Base-by-base conservation (phyloP, 2,888 invertebrate genomes). In the Aquatica leii region DNA sequence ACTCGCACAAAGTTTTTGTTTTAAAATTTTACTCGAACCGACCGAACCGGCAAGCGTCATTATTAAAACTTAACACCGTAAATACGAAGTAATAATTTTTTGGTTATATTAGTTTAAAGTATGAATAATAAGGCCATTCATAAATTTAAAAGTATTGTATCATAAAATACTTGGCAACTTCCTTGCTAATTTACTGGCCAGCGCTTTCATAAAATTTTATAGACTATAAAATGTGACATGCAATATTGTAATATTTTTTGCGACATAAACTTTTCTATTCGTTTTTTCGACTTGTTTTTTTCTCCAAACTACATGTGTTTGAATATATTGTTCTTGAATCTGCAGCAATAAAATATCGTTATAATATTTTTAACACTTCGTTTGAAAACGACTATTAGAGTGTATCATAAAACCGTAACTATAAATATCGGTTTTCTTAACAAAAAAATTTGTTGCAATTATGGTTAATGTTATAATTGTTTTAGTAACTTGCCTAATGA, bases 181-280 rank as follows among this genome's bases (percentile, higher is more conserved):
- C 12, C 24, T 40, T 53, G 53, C 12, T 53, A 35, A 53, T 53
- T 20, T 37, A 41, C 31, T 24, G 14, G n/a, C 43, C 43, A 43
- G 43, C 3, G 17, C 50, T 53, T 37, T 11, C 18, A 53, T 53
- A 53, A 53, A 53, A 41, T 18, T 53, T 53, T 53, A 53, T 41
- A 18, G 53, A n/a, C 40, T 40, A 53, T 53, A 53, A 53, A 53
- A 53, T 18, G 35, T 53, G 18, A 37, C n/a, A 40, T 37, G n/a
- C 37, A 9, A 12, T 37, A 37, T n/a, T 37, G 37, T 37, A 37
- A n/a, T 37, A n/a, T 37, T 37, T 31, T 37, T 37, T 37, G 37
- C 37, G 12, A 37, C 37, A 37, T 37, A n/a, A 37, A 37, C 2
- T 37, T 37, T 37, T 24, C 24, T 24, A 24, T 24, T 24, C 24